A percentile compares a stretch with the other conserved stretches of the same genome.
Evolutionary conservation across 2,888 invertebrate species (phyloP).

Genomic region (Crepidodera aurea): DNA sequence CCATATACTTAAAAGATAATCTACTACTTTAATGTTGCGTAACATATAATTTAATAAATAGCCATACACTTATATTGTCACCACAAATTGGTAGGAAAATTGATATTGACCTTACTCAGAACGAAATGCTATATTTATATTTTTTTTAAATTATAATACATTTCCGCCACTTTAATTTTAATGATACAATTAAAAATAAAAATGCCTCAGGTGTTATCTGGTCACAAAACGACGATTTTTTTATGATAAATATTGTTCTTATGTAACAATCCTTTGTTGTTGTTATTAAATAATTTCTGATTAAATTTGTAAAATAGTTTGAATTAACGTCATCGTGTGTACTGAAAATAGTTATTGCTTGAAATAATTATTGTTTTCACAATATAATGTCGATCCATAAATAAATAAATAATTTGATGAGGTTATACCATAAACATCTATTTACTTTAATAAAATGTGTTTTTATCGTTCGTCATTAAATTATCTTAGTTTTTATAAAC

Average conservation of each 20-base stretch:
- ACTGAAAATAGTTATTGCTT: background rate
- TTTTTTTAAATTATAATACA: background rate
- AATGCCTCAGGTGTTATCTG: background rate
- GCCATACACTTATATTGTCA: too few species aligned
- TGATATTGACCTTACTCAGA: too few species aligned
- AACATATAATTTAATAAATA: too few species aligned
- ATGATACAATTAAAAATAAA: background rate
- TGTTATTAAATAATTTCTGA: background rate
- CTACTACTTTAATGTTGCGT: too few species aligned
- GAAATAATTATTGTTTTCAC: slow-evolving; percentile 4
- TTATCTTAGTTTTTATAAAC: too few species aligned
- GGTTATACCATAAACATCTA: background rate
- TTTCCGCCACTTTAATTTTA: background rate
- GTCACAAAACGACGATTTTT: background rate
- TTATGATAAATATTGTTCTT: background rate
- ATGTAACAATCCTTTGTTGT: slow-evolving; percentile 2
- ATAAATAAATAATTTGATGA: background rate
- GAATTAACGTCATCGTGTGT: background rate
- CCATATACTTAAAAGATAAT: too few species aligned
- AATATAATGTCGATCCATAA: background rate
- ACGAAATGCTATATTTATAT: background rate
- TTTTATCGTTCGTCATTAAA: too few species aligned
- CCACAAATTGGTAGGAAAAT: too few species aligned
- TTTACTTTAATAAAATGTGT: background rate
- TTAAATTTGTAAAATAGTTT: slow-evolving; percentile 1